Conservation (phyloP, 1,140 invertebrate species). For the Drosophila subpulchrella region DNA sequence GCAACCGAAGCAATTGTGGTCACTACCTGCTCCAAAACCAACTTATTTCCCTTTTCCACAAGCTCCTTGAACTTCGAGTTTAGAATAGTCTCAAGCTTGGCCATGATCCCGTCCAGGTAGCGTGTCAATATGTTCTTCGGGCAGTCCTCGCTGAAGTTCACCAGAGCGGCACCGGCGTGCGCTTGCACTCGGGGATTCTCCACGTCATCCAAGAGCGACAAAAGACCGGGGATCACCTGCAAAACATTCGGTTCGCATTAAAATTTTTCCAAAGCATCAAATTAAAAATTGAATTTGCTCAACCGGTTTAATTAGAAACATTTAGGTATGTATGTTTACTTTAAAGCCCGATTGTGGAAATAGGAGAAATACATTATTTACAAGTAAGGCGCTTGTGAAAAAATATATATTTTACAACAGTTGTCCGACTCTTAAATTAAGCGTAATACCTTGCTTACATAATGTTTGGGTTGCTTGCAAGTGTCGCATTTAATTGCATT, state of each 20-base stretch:
- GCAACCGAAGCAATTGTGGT: slow-evolving; percentile 99
- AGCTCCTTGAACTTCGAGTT: slow-evolving; percentile 97
- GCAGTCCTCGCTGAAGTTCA: slow-evolving; percentile 99
- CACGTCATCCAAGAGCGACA: slow-evolving; percentile 96
- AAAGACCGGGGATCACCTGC: slow-evolving; percentile 93
- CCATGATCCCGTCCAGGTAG: slow-evolving; percentile 96
- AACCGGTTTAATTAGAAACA: too few species aligned
- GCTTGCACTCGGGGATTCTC: slow-evolving; percentile 97
- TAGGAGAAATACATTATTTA: too few species aligned
- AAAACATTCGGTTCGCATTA: not conserved
- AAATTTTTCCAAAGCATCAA: too few species aligned
- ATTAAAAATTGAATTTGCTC: too few species aligned
- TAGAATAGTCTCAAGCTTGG: slow-evolving; percentile 95
- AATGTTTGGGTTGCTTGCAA: too few species aligned
- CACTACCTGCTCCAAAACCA: slow-evolving; percentile 98
- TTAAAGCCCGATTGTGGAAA: too few species aligned
- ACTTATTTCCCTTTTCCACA: slow-evolving; percentile 96
- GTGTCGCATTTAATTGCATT: too few species aligned
- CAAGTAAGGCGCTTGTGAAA: too few species aligned
- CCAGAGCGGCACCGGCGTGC: slow-evolving; percentile 96
- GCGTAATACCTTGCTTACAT: too few species aligned
- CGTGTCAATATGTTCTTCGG: slow-evolving; percentile 96
- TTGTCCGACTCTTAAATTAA: too few species aligned
- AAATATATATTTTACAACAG: too few species aligned
- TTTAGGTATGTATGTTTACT: too few species aligned